Percentiles rank a stretch among this genome's conserved stretches.
phyloP scores from a whole-genome alignment of 2,113 vertebrate genomes.

The Oenanthe melanoleuca region DNA sequence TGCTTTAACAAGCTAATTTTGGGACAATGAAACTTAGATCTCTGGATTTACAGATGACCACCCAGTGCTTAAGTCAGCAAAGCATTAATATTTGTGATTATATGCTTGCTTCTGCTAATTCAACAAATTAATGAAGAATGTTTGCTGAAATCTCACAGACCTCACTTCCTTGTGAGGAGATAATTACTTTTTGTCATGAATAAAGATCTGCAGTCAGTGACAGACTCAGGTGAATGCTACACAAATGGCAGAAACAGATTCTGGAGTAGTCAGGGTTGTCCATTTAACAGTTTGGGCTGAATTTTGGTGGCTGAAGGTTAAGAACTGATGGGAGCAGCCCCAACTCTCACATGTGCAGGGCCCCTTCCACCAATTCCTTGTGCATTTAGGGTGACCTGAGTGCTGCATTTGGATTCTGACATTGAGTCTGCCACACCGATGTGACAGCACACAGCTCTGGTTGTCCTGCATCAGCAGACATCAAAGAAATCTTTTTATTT shows the following conservation, averaged over 20 bases:
- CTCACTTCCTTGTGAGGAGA: not conserved
- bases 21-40: not conserved
- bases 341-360: accelerated
- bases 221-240: not conserved
- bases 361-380: accelerated
- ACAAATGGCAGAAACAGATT: not conserved
- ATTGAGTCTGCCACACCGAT: accelerated
- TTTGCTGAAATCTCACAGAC: not conserved
- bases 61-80: not conserved
- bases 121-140: not conserved
- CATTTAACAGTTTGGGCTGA: not conserved
- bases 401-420: not conserved
- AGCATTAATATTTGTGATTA: not conserved
- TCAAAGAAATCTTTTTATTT: not conserved
- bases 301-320: not conserved
- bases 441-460: not conserved
- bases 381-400: not conserved
- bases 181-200: not conserved
- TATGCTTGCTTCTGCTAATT: not conserved
- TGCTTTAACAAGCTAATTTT: not conserved
- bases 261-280: not conserved
- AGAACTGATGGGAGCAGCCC: not conserved
- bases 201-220: not conserved
- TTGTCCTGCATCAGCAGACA: not conserved
- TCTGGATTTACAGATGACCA: not conserved